A percentile compares a stretch with the other conserved stretches of the same genome.
phyloP scores from a whole-genome alignment of 2,888 invertebrate genomes.

The Blera fallax region DNA sequence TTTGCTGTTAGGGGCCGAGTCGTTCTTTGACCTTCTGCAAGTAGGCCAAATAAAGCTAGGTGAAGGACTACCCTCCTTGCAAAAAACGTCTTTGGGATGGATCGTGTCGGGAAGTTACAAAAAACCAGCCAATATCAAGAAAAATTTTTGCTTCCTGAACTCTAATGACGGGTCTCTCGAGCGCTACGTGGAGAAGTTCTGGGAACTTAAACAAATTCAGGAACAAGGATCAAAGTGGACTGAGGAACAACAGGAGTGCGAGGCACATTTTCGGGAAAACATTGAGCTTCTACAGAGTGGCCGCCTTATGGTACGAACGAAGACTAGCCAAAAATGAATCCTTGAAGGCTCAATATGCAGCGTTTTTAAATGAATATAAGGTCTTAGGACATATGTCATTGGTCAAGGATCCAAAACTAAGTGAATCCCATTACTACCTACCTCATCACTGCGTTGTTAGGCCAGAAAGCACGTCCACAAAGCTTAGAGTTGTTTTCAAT shows the following conservation, averaged over 20 bases:
- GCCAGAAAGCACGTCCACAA: neutral
- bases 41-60: slow-evolving; percentile 59
- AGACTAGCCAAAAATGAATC: too few species aligned
- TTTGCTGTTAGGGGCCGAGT: slow-evolving; percentile 6
- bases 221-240: neutral
- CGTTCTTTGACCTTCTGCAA: slow-evolving; percentile 42
- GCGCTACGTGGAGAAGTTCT: slow-evolving; percentile 4
- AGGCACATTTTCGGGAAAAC: neutral
- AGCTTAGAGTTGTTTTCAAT: neutral
- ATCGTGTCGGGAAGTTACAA: slow-evolving; percentile 56
- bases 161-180: neutral
- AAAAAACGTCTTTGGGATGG: slow-evolving; percentile 70
- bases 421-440: neutral
- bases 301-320: too few species aligned
- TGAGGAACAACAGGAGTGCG: neutral
- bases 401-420: too few species aligned
- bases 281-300: too few species aligned
- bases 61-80: slow-evolving; percentile 52
- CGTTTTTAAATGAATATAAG: too few species aligned
- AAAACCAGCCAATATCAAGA: neutral
- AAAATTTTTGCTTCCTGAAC: slow-evolving; percentile 1
- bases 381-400: too few species aligned
- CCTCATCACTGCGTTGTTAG: neutral
- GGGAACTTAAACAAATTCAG: neutral
- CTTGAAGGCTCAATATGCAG: too few species aligned